phyloP scores from a whole-genome alignment of 2,888 invertebrate genomes.

The Glaucopsyche alexis region DNA sequence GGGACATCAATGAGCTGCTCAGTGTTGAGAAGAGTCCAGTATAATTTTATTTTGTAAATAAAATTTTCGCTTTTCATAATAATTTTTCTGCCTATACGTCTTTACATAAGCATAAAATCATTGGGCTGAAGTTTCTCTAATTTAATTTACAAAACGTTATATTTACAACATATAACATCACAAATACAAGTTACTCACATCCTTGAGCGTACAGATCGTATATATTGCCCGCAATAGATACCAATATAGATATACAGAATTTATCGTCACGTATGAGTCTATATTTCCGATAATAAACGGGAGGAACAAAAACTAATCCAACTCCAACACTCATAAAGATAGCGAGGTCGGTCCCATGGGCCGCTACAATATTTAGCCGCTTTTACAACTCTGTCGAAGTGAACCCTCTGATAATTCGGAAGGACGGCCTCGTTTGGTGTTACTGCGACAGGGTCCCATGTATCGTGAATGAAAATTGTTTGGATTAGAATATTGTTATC shows the following conservation, averaged over 20 bases:
- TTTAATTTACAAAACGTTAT: too few relatives aligned
- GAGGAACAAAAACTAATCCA: constrained; percentile 71
- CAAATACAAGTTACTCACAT: too few relatives aligned
- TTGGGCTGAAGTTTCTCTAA: too few relatives aligned
- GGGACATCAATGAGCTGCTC: too few relatives aligned
- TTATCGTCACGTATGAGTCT: constrained; percentile 31
- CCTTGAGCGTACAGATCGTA: neutral
- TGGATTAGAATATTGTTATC: constrained; percentile 39
- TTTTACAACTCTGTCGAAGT: constrained; percentile 58
- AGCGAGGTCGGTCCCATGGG: constrained; percentile 59
- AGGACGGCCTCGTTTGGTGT: constrained; percentile 37
- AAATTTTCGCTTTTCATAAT: too few relatives aligned
- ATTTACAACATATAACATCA: too few relatives aligned
- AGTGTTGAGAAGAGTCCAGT: too few relatives aligned
- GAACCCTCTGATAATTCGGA: constrained; percentile 48
- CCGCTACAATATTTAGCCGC: constrained; percentile 56
- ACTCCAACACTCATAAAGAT: constrained; percentile 68
- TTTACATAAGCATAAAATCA: too few relatives aligned
- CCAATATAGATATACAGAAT: constrained; percentile 15
- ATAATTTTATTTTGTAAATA: too few relatives aligned
- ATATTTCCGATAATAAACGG: constrained; percentile 60
- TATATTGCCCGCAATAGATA: neutral
- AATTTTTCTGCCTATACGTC: too few relatives aligned
- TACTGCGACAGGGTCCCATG: constrained; percentile 45
- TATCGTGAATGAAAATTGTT: constrained; percentile 45